phyloP scores from a whole-genome alignment of 2,797 vertebrate genomes.

The Crocidura indochinensis region DNA sequence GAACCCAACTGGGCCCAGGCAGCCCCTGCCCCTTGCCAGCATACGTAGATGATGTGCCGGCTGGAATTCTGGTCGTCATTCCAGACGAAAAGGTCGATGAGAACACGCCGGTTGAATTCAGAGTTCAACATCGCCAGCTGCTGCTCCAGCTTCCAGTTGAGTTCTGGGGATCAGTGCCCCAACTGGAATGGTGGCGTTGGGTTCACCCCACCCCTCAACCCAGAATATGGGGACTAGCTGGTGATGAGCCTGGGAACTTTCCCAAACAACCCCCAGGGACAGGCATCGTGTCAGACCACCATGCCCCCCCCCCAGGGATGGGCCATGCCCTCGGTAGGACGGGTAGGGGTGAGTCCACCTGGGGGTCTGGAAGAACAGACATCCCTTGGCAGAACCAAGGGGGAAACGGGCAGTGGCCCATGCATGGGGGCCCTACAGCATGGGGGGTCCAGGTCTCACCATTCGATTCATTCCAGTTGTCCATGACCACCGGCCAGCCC shows the following conservation, averaged over 20 bases:
- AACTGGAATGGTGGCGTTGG: not conserved
- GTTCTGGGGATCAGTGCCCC: slow-evolving; percentile 87
- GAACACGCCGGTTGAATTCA: slow-evolving; percentile 94
- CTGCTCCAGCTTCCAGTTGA: slow-evolving; percentile 94
- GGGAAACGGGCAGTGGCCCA: not conserved
- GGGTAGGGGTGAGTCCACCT: not conserved
- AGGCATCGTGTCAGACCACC: too few species aligned
- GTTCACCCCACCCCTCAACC: not conserved
- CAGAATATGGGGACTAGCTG: not conserved
- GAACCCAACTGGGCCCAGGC: not conserved
- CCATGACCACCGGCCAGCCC: slow-evolving; percentile 96
- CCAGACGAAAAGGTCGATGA: slow-evolving; percentile 97
- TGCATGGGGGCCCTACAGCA: not conserved
- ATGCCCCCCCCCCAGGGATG: too few species aligned
- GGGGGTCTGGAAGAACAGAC: not conserved
- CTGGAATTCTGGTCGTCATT: slow-evolving; percentile 96
- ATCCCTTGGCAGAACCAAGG: not conserved
- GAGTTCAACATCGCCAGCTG: slow-evolving; percentile 94
- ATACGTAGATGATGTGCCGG: slow-evolving; percentile 96
- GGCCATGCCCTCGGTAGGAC: too few species aligned
- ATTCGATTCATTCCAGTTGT: slow-evolving; percentile 93
- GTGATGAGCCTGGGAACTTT: too few species aligned
- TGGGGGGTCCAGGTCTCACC: slow-evolving; percentile 89
- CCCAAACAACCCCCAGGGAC: too few species aligned
- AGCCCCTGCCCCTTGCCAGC: not conserved